These are phyloP conservation scores for Eurytoma californica DNA, from an alignment of 2,888 invertebrate species.

Conservation along the genomic window DNA sequence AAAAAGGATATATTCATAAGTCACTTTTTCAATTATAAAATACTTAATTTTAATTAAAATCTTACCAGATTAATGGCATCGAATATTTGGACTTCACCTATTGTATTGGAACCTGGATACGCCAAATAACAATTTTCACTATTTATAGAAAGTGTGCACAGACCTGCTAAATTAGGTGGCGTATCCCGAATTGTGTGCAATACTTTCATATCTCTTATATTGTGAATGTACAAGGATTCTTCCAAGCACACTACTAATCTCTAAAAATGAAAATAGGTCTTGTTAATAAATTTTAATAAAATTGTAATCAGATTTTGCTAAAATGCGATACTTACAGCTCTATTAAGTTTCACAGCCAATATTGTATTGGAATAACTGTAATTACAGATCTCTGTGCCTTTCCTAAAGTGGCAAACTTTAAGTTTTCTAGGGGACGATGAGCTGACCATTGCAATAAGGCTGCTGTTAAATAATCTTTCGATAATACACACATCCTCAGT, in stretches of 20 bases:
- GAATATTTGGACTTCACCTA: constrained; percentile 97
- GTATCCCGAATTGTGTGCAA: constrained; percentile 98
- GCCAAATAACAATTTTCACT: constrained; percentile 96
- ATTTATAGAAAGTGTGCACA: constrained; percentile 92
- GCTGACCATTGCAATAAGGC: constrained; percentile 96
- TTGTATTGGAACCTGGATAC: constrained; percentile 95
- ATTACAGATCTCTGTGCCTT: constrained; percentile 98
- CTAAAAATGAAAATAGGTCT: constrained; percentile 73
- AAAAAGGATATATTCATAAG: constrained; percentile 66
- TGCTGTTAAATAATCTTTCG: constrained; percentile 97
- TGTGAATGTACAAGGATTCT: constrained; percentile 98
- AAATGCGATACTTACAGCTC: constrained; percentile 83
- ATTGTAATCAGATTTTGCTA: too few species aligned
- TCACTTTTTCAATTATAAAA: background rate
- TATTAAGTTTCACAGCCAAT: constrained; percentile 94
- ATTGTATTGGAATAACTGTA: constrained; percentile 97
- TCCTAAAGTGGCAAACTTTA: constrained; percentile 98
- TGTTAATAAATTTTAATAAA: too few species aligned
- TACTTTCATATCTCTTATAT: constrained; percentile 98
- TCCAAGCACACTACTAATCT: constrained; percentile 97
- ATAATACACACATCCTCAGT: constrained; percentile 92
- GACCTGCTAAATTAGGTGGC: constrained; percentile 94
- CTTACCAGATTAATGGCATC: constrained; percentile 91
- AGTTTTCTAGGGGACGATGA: constrained; percentile 92
- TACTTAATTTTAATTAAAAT: constrained; percentile 46